Conservation (phyloP, 2,113 vertebrate genomes). For the Sturnira hondurensis region DNA sequence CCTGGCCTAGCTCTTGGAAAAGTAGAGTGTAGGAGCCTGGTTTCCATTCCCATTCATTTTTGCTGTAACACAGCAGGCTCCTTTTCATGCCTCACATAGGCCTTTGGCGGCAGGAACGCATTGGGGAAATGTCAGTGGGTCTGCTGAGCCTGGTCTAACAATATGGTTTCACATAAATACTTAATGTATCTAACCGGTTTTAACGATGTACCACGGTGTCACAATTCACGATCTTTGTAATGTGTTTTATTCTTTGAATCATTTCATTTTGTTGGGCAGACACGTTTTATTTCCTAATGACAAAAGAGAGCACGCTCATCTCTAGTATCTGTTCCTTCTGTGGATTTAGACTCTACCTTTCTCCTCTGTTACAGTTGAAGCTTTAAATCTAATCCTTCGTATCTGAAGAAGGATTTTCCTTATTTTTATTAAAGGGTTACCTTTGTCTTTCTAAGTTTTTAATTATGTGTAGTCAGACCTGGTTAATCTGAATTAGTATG, state of each 20-base stretch:
- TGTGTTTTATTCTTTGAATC: slow-evolving; percentile 73
- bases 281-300: slow-evolving; percentile 74
- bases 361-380: slow-evolving; percentile 51
- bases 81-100: neutral
- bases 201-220: slow-evolving; percentile 43
- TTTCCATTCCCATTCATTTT: neutral
- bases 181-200: slow-evolving; percentile 45
- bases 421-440: slow-evolving; percentile 70
- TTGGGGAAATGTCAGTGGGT: neutral
- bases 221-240: slow-evolving; percentile 70
- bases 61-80: neutral
- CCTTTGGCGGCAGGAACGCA: neutral
- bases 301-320: slow-evolving; percentile 61
- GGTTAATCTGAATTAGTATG: slow-evolving; percentile 76
- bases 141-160: neutral
- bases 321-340: slow-evolving; percentile 59
- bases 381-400: slow-evolving; percentile 71
- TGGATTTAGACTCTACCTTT: neutral
- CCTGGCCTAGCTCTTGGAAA: neutral
- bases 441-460: slow-evolving; percentile 74
- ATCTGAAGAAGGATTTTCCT: slow-evolving; percentile 66
- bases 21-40: neutral
- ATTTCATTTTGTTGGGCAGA: slow-evolving; percentile 76
- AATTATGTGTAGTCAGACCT: slow-evolving; percentile 73
- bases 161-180: neutral